A percentile compares a stretch with the other conserved stretches of the same genome.
Conservation (phyloP, 2,113 vertebrate genomes). For the Corythoichthys intestinalis region DNA sequence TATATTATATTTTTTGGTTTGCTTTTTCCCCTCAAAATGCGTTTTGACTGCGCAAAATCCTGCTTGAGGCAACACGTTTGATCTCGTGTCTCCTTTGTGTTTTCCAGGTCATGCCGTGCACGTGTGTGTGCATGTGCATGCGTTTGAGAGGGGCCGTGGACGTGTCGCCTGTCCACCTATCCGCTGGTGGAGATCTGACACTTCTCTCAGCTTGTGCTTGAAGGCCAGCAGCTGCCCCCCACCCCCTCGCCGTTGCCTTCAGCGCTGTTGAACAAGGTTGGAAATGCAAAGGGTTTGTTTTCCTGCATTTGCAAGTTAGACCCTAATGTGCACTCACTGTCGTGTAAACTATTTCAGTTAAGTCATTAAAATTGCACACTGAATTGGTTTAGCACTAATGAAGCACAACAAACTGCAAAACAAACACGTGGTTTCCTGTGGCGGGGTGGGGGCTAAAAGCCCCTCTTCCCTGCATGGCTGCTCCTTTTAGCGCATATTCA, state of each 20-base stretch:
- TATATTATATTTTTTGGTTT: too few relatives aligned
- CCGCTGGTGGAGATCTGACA: slow-evolving; percentile 25
- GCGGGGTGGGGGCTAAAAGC: slow-evolving; percentile 18
- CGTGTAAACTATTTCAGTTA: not conserved
- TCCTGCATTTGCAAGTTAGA: not conserved
- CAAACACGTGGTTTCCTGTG: slow-evolving; percentile 38
- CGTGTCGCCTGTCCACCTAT: slow-evolving; percentile 32
- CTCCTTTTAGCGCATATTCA: slow-evolving; percentile 33
- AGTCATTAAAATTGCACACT: slow-evolving; percentile 1
- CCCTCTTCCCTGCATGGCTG: slow-evolving; percentile 32
- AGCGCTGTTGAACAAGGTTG: slow-evolving; percentile 2
- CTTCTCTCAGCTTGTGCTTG: slow-evolving; percentile 21
- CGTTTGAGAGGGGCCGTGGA: slow-evolving; percentile 22
- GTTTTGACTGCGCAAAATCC: not conserved
- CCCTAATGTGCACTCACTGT: not conserved
- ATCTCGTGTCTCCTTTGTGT: slow-evolving; percentile 25
- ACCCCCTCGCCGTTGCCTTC: not conserved
- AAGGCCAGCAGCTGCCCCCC: slow-evolving; percentile 22
- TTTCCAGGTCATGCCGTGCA: slow-evolving; percentile 33
- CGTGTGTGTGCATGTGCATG: not conserved
- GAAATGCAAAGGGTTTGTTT: not conserved
- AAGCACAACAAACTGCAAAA: slow-evolving; percentile 28
- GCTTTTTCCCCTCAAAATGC: not conserved
- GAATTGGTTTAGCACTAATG: slow-evolving; percentile 19
- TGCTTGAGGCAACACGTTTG: not conserved